A percentile compares a stretch with the other conserved stretches of the same genome.
phyloP scores from a whole-genome alignment of 2,113 vertebrate species.

The Phylloscopus trochilus region DNA sequence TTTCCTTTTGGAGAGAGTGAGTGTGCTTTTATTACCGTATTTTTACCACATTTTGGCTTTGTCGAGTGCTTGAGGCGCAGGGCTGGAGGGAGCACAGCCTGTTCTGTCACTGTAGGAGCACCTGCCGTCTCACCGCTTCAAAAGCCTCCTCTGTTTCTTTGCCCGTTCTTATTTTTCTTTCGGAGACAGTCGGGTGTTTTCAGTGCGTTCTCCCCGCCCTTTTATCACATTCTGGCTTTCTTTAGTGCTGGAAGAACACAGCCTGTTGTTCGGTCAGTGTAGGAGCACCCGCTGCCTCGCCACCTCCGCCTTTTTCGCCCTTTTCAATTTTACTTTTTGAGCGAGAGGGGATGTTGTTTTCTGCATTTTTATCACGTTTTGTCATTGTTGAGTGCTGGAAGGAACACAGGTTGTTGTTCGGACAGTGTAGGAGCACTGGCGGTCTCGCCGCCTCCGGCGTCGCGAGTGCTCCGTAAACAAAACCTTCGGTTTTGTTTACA shows the following conservation, averaged over 20 bases:
- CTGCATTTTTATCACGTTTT: background rate
- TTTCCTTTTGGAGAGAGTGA: background rate
- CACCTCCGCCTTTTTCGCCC: background rate
- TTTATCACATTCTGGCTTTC: background rate
- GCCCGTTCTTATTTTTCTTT: background rate
- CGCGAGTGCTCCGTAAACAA: background rate
- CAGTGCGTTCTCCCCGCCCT: background rate
- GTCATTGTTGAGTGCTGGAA: no score
- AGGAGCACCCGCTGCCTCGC: background rate
- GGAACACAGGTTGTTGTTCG: background rate
- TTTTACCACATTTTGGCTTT: background rate
- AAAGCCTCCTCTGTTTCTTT: background rate
- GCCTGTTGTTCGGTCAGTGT: background rate
- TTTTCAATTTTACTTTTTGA: background rate
- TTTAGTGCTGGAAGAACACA: background rate
- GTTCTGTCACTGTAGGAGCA: background rate
- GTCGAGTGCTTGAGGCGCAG: background rate
- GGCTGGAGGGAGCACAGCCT: background rate
- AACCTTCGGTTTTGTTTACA: background rate
- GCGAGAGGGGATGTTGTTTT: background rate
- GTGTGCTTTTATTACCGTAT: background rate
- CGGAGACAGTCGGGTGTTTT: background rate
- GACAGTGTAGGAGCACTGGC: rapidly evolving
- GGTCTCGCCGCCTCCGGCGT: background rate
- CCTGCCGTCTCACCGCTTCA: background rate